Evolutionary conservation across 2,888 invertebrate species (phyloP), one percentile per base, ranked within the genome.

Genomic region (Mesoligia furuncula): DNA sequence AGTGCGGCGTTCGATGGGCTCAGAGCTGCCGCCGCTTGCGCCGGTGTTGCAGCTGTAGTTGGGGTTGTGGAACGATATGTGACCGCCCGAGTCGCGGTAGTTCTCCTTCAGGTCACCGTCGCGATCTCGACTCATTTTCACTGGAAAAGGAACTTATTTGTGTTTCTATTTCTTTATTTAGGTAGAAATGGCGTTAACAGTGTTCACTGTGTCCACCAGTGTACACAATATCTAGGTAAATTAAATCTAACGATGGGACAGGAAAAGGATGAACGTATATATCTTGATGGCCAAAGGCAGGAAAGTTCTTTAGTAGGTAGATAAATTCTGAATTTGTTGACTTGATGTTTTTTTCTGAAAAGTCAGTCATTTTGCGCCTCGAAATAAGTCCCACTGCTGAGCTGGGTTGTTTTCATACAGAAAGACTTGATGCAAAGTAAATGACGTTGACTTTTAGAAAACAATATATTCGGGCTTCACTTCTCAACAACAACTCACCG

Each of bases 31-130:
- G 48, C 96, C 96, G 51, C 96, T 97, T 64, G 85, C 68, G 17
- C 90, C 88, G 0, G 88, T 86, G 13, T 97, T 97, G 92, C 94
- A 93, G 85, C 91, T 95, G 87, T 99, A 99, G 93, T 99, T 99
- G 7, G 99, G 99, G 96, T 99, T 99, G 67, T 98, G 98, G 94
- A 99, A 99, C 0, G 98, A 98, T 89, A 98, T 97, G 39, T 98
- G 98, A 65, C 98, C 98, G 86, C 98, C 97, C 36, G 98, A 97
- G 48, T 95, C 96, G 20, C 95, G 90, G 83, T 94, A 96, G 59
- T 93, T 93, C 75, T 96, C 96, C 81, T 96, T 96, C 73, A 93
- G 75, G n/a, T 94, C 95, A 0, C 88, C 91, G 2, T 87, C 87
- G 1, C 90, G 91, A 1, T 90, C 87, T 68, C 89, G 88, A 54